Evolutionary conservation across 2,888 invertebrate genomes (phyloP).

Genomic region (Rhamnusium bicolor): DNA sequence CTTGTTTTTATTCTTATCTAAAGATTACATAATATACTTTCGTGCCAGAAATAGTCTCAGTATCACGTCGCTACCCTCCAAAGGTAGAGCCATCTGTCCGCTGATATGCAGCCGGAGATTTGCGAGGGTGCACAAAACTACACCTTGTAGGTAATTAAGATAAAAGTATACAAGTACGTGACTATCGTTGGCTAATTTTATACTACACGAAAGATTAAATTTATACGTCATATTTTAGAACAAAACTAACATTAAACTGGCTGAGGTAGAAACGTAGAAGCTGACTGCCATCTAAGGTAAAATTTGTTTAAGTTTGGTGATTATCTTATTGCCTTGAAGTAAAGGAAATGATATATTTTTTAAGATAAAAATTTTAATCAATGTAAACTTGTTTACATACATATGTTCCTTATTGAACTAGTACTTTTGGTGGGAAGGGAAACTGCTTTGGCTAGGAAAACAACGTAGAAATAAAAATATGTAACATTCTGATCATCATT

Average conservation of each 20-base stretch:
- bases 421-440: too few relatives aligned
- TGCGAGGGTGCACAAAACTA: conserved; percentile 32
- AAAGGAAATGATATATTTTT: not conserved
- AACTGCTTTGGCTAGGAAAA: too few relatives aligned
- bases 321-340: too few relatives aligned
- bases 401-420: too few relatives aligned
- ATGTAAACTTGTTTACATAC: too few relatives aligned
- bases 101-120: conserved; percentile 27
- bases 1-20: too few relatives aligned
- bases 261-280: not conserved
- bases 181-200: conserved; percentile 47
- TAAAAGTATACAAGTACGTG: conserved; percentile 50
- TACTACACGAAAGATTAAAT: conserved; percentile 36
- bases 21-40: too few relatives aligned
- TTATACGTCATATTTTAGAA: conserved; percentile 8
- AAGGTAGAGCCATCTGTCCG: not conserved
- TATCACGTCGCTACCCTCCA: not conserved
- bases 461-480: too few relatives aligned
- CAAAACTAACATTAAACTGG: not conserved
- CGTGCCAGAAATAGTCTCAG: too few relatives aligned
- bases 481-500: too few relatives aligned
- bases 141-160: conserved; percentile 45
- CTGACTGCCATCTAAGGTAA: not conserved
- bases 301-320: not conserved
- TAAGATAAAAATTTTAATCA: not conserved